These are phyloP conservation scores for Nymphalis io DNA, from an alignment of 1,140 invertebrate genomes.

Conservation along the genomic window DNA sequence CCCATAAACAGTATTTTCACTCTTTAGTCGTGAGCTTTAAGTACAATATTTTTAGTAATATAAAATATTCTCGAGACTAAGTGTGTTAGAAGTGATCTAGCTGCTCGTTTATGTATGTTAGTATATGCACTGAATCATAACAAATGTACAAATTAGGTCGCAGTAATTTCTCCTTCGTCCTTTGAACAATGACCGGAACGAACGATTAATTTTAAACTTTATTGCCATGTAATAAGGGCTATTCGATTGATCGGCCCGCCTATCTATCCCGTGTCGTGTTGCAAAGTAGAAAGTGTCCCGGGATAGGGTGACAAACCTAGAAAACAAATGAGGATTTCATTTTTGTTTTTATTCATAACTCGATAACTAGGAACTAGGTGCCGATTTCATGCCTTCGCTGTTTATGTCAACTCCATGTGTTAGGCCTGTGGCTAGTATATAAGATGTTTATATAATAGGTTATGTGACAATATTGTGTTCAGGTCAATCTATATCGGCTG, in stretches of 20 bases:
- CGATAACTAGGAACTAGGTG: too few relatives aligned
- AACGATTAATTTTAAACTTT: slow-evolving; percentile 34
- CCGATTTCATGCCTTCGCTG: too few relatives aligned
- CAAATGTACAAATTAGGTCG: slow-evolving; percentile 34
- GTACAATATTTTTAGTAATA: background rate
- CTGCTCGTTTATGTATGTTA: slow-evolving; percentile 1
- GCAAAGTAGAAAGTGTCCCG: slow-evolving; percentile 67
- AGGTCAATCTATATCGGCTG: too few relatives aligned
- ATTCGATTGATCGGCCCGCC: slow-evolving; percentile 6
- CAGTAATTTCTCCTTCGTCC: slow-evolving; percentile 38
- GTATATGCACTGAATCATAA: slow-evolving; percentile 33
- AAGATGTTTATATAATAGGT: too few relatives aligned
- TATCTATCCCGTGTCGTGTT: slow-evolving; percentile 43
- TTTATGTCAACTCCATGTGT: too few relatives aligned
- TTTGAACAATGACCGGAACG: slow-evolving; percentile 33
- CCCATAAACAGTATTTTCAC: too few relatives aligned
- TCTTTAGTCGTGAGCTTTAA: too few relatives aligned
- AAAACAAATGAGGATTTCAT: background rate
- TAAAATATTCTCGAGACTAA: background rate
- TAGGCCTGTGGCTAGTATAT: too few relatives aligned
- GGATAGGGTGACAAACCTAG: slow-evolving; percentile 37
- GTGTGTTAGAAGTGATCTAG: background rate
- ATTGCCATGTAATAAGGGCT: slow-evolving; percentile 42
- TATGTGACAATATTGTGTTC: too few relatives aligned
- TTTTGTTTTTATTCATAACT: background rate